Percentiles rank a stretch among this genome's conserved stretches.
Evolutionary conservation across 2,797 vertebrate genomes (phyloP).

Genomic region (Sebastes nivosus): DNA sequence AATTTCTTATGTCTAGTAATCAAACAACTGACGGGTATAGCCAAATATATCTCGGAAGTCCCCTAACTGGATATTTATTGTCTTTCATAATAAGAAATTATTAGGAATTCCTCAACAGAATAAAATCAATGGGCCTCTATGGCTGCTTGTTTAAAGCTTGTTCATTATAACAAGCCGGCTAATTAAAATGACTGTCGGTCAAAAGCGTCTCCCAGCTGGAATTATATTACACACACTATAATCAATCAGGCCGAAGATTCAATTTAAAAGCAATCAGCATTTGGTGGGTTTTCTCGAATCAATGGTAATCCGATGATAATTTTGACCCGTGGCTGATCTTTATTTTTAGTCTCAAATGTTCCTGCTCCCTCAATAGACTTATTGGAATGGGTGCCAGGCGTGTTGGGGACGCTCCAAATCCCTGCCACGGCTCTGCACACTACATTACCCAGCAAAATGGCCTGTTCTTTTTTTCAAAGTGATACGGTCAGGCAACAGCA

Average conservation of each 20-base stretch:
- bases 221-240: constrained; percentile 70
- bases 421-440: constrained; percentile 12
- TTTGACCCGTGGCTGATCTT: constrained; percentile 71
- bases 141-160: constrained; percentile 32
- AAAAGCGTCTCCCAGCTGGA: constrained; percentile 60
- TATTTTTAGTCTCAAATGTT: constrained; percentile 58
- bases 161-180: constrained; percentile 65
- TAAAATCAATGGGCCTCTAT: constrained; percentile 16
- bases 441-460: constrained; percentile 56
- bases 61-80: background rate
- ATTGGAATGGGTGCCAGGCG: constrained; percentile 29
- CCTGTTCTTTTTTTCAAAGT: constrained; percentile 79
- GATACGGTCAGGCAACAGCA: constrained; percentile 69
- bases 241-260: constrained; percentile 81
- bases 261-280: constrained; percentile 85
- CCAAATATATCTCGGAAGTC: background rate
- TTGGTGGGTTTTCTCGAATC: constrained; percentile 73
- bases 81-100: constrained; percentile 26
- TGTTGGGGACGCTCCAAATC: constrained; percentile 31
- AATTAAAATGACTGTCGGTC: constrained; percentile 79
- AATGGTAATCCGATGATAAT: constrained; percentile 83
- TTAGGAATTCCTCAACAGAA: constrained; percentile 16
- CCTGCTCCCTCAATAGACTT: constrained; percentile 27
- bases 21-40: background rate
- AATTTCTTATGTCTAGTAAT: background rate